Evolutionary conservation across 1,140 invertebrate genomes (phyloP), one percentile per base, ranked within the genome.

Genomic region (Plectrocnemia conspersa): DNA sequence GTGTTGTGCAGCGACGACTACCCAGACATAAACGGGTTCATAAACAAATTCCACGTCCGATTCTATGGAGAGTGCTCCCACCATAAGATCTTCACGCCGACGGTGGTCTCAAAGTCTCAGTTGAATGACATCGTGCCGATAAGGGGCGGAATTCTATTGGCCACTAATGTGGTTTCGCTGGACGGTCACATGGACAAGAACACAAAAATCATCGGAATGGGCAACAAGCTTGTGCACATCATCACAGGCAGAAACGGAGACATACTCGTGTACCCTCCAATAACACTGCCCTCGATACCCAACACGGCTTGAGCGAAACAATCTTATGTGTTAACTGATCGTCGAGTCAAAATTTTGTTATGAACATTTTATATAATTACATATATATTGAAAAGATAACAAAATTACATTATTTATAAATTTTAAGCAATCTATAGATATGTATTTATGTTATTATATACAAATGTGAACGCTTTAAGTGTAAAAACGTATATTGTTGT

Each of bases 1-100:
- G 82, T 87, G 46, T 65, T 87, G 55, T 88, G 86, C 65, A 82
- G 85, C 63, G 79, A 81, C 21, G 77, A 77, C 9, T 65, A 86
- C 23, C 80, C 80, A 40, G 83, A 87, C 68, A 69, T 87, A 46
- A 79, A 79, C 32, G 78, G 78, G 0, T 70, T 79, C 38, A 76
- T 87, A 69, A 80, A 83, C 64, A 80, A 77, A 11, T 78, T 85
- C 64, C 82, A 86, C 61, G 81, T 84, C 0, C 79, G 82, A 45
- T 75, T 87, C 15, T 79, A 79, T 22, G 84, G 81, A 42, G 71
- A 73, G n/a, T 77, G 80, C 3, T 65, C 72, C 3, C 76, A 73
- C 42, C 73, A 76, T 45, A 71, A 78, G 54, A 74, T 69, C 0
- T 67, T 65, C 36, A 73, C 66, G 29, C 74, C 68, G 24, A 65